phyloP scores from a whole-genome alignment of 2,888 invertebrate genomes.

The Dynastes tityus region DNA sequence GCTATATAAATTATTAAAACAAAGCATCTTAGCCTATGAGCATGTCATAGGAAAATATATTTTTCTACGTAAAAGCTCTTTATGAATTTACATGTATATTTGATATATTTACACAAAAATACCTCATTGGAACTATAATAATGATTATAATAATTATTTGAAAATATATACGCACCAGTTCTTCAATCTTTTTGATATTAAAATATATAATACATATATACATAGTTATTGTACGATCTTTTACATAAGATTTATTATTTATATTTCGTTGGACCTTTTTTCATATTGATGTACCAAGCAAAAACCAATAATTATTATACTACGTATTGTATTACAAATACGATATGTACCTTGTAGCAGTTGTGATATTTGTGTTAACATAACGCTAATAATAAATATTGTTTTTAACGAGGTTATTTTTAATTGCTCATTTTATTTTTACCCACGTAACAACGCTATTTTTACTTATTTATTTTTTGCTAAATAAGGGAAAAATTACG shows the following conservation, averaged over 20 bases:
- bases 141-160: too few species aligned
- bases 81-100: conserved; percentile 5
- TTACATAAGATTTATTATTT: too few species aligned
- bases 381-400: conserved; percentile 9
- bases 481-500: too few species aligned
- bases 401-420: not conserved
- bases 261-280: not conserved
- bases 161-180: not conserved
- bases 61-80: not conserved
- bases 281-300: not conserved
- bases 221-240: not conserved
- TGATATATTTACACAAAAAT: not conserved
- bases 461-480: too few species aligned
- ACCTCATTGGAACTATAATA: conserved; percentile 1
- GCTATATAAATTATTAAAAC: too few species aligned
- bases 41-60: conserved; percentile 13
- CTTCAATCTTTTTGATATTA: conserved; percentile 23
- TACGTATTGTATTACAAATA: not conserved
- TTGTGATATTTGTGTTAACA: conserved; percentile 7
- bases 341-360: not conserved
- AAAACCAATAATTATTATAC: not conserved
- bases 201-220: conserved; percentile 10
- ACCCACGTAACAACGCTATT: too few species aligned
- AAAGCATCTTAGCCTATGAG: not conserved
- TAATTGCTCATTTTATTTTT: not conserved